Conservation (phyloP, 2,797 vertebrate genomes). For the Lycodopsis pacificus region DNA sequence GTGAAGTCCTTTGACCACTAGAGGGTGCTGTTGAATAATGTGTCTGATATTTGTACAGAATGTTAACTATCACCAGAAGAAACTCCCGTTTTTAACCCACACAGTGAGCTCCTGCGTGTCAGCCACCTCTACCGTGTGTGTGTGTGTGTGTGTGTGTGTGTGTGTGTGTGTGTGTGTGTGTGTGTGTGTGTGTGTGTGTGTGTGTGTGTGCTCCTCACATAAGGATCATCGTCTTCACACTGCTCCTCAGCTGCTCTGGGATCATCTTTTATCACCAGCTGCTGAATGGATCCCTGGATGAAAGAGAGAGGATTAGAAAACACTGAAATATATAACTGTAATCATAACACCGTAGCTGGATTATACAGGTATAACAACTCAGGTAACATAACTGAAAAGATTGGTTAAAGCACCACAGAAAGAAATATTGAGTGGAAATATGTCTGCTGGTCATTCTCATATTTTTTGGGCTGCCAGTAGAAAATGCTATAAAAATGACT, state of each 20-base stretch:
- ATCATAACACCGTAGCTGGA: background rate
- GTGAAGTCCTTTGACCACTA: slow-evolving; percentile 37
- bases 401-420: too few species aligned
- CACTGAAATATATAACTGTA: background rate
- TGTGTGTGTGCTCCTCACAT: slow-evolving; percentile 82
- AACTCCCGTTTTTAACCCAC: background rate
- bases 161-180: too few species aligned
- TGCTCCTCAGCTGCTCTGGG: slow-evolving; percentile 86
- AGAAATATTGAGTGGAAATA: background rate
- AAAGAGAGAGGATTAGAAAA: background rate
- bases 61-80: accelerated
- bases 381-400: background rate
- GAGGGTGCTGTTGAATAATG: slow-evolving; percentile 18
- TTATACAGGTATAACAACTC: background rate
- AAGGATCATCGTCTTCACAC: slow-evolving; percentile 91
- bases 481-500: too few species aligned
- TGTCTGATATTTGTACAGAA: background rate
- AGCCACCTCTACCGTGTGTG: background rate
- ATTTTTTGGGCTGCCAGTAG: too few species aligned
- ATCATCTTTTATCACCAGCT: slow-evolving; percentile 88
- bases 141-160: too few species aligned
- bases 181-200: background rate
- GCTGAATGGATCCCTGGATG: slow-evolving; percentile 90
- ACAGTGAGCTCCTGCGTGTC: background rate
- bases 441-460: background rate